phyloP scores from a whole-genome alignment of 2,113 vertebrate genomes.

The Lagopus leucura region DNA sequence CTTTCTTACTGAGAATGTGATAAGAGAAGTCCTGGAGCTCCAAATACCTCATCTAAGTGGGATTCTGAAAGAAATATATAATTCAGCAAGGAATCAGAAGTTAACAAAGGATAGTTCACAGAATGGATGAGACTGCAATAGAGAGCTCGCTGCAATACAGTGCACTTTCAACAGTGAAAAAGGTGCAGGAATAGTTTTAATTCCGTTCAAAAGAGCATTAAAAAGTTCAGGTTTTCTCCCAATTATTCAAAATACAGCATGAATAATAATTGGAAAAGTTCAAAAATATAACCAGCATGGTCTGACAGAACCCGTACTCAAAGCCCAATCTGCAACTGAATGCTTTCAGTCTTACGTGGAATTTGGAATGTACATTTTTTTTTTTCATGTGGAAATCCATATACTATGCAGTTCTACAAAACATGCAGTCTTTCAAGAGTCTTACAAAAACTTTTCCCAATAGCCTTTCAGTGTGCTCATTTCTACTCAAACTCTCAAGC shows the following conservation, averaged over 20 bases:
- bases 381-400: neutral
- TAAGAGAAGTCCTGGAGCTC: neutral
- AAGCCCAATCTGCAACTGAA: neutral
- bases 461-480: neutral
- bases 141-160: neutral
- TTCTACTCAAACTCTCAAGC: neutral
- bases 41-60: neutral
- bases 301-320: neutral
- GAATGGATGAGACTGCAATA: neutral
- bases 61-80: neutral
- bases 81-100: neutral
- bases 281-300: rapidly evolving
- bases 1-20: neutral
- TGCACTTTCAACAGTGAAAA: neutral
- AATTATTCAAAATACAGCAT: neutral
- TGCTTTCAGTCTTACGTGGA: neutral
- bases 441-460: neutral
- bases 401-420: neutral
- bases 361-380: neutral
- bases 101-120: neutral
- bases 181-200: neutral
- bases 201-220: neutral
- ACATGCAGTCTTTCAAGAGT: no score
- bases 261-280: neutral
- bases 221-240: neutral